Evolutionary conservation across 1,140 invertebrate genomes (phyloP).

Genomic region (Panulirus ornatus): DNA sequence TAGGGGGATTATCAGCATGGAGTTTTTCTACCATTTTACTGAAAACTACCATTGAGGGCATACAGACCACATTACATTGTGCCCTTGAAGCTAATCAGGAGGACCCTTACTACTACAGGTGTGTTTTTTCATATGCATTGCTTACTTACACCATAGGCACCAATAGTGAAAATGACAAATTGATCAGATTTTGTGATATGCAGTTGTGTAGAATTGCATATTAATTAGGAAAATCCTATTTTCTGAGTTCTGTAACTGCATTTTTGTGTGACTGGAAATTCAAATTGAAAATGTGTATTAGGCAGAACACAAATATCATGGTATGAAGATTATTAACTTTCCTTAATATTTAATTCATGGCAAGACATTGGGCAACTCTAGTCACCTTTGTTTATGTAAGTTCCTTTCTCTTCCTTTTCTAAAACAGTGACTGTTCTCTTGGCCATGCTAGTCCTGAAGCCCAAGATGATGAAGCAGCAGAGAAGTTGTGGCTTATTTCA

Average conservation of each 20-base stretch:
- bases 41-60: conserved; percentile 81
- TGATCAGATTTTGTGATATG: background rate
- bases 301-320: background rate
- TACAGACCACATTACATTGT: conserved; percentile 89
- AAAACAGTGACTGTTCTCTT: conserved; percentile 30
- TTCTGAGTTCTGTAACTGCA: background rate
- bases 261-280: background rate
- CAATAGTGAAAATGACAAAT: background rate
- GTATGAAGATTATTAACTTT: background rate
- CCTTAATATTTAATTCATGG: background rate
- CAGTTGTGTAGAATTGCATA: background rate
- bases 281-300: background rate
- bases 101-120: conserved; percentile 82
- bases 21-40: conserved; percentile 80
- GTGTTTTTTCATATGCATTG: too few species aligned
- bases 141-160: too few species aligned
- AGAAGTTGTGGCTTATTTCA: conserved; percentile 88
- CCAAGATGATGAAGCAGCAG: conserved; percentile 79
- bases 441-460: conserved; percentile 6
- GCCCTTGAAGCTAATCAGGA: conserved; percentile 85
- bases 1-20: conserved; percentile 83
- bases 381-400: background rate
- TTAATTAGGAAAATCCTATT: background rate
- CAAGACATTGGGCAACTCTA: background rate
- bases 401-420: background rate